Evolutionary conservation across 2,797 vertebrate species (phyloP), one percentile per base, ranked within the genome.

Genomic region (Anas bernieri): DNA sequence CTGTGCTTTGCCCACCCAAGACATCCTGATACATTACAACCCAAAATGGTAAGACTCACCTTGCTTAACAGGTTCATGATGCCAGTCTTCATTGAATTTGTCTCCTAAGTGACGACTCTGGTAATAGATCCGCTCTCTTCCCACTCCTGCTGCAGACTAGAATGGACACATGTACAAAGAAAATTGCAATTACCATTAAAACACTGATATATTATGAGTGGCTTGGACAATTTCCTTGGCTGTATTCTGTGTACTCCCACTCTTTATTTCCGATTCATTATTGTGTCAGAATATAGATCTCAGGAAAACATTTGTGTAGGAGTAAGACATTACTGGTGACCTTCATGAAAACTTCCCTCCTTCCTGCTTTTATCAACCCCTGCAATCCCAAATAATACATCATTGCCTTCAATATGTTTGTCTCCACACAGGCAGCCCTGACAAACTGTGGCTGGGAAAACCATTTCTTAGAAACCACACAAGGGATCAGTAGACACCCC

Each of bases 51-150:
- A 84, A 92, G 82, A 52, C 97, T 98, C 96, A 99, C 99, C 99
- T 98, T 99, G 99, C 78, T 98, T 98, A 94, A 98, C 93, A 87
- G 98, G 97, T 64, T 97, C 93, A 11, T 97, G 94, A 92, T 98
- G 98, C 97, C 98, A 98, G 61, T 98, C 98, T 94, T 99, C 98
- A 39, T 94, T 96, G 93, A 98, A 98, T 64, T 96, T 97, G 50
- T 99, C 98, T 94, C 97, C 98, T 91, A 98, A 97, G 93, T 98
- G 98, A n/a, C 98, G 98, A 77, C 98, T 99, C 95, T 99, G 99
- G 96, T 99, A 99, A 97, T 99, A 99, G 11, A 97, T 98, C 97
- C 99, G 98, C 92, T 99, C 98, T 95, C 98, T 98, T 96, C 97
- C 98, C 86, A 98, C 88, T 83, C 96, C 97, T 78, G 97, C 95